phyloP scores from a whole-genome alignment of 2,888 invertebrate species.

The Tolmerus cingulatus region DNA sequence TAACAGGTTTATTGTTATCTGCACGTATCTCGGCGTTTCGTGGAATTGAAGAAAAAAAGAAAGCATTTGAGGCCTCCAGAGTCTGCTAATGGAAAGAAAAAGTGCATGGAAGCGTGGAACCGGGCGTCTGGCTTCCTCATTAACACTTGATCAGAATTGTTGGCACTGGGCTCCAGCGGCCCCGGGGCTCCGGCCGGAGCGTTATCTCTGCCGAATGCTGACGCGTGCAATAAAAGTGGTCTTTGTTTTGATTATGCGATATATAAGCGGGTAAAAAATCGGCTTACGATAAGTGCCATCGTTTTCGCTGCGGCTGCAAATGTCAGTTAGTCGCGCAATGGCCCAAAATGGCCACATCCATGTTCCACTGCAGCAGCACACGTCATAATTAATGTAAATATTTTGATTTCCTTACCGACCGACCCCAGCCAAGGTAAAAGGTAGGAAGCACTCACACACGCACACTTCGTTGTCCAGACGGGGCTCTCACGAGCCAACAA shows the following conservation, averaged over 20 bases:
- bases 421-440: background rate
- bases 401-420: slow-evolving; percentile 14
- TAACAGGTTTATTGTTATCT: background rate
- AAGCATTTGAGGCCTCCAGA: background rate
- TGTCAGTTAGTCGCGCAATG: background rate
- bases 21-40: background rate
- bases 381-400: slow-evolving; percentile 39
- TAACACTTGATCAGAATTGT: background rate
- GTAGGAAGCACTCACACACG: background rate
- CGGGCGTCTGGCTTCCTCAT: background rate
- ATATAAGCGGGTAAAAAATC: background rate
- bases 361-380: background rate
- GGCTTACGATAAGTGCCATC: background rate
- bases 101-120: background rate
- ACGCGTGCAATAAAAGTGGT: background rate
- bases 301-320: background rate
- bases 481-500: background rate
- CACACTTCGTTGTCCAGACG: background rate
- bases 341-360: background rate
- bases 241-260: background rate
- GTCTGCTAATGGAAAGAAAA: background rate
- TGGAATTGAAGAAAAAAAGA: background rate
- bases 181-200: background rate
- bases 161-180: background rate
- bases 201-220: background rate